Conservation (phyloP, 2,797 vertebrate species). For the Leuciscus waleckii region DNA sequence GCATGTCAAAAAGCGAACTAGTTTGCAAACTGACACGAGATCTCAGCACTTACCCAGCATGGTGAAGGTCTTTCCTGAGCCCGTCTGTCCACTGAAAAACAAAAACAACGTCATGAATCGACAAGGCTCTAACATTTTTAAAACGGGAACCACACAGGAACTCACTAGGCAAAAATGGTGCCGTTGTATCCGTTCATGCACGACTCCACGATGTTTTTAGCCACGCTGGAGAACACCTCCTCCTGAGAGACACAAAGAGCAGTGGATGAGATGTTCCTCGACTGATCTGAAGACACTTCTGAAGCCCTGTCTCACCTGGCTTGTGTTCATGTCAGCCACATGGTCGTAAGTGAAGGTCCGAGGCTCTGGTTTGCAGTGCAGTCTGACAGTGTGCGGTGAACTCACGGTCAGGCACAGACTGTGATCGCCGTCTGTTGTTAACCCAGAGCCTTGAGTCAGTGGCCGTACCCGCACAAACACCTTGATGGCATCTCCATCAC, state of each 20-base stretch:
- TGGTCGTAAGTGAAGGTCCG: conserved; percentile 93
- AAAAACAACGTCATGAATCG: conserved; percentile 22
- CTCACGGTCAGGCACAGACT: conserved; percentile 86
- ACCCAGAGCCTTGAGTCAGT: conserved; percentile 74
- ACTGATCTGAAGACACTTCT: not conserved
- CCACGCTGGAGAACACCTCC: conserved; percentile 90
- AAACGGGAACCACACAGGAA: conserved; percentile 42
- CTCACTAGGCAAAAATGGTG: conserved; percentile 99
- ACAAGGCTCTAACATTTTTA: not conserved
- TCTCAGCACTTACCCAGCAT: conserved; percentile 89
- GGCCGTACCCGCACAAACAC: conserved; percentile 93
- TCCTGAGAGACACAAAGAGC: conserved; percentile 77
- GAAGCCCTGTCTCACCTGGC: conserved; percentile 80
- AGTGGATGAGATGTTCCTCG: not conserved
- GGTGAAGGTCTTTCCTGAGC: conserved; percentile 97
- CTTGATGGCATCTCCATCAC: conserved; percentile 91
- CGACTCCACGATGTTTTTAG: conserved; percentile 93
- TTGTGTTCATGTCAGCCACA: conserved; percentile 89
- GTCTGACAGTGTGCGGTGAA: conserved; percentile 85
- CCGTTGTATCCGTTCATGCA: conserved; percentile 98
- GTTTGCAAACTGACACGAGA: not conserved
- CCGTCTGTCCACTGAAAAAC: conserved; percentile 89
- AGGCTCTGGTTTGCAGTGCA: conserved; percentile 92
- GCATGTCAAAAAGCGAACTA: not conserved
- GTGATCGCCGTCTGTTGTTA: conserved; percentile 83